Base-by-base conservation (phyloP, 1,140 invertebrate species). In the Mamestra configurata region DNA sequence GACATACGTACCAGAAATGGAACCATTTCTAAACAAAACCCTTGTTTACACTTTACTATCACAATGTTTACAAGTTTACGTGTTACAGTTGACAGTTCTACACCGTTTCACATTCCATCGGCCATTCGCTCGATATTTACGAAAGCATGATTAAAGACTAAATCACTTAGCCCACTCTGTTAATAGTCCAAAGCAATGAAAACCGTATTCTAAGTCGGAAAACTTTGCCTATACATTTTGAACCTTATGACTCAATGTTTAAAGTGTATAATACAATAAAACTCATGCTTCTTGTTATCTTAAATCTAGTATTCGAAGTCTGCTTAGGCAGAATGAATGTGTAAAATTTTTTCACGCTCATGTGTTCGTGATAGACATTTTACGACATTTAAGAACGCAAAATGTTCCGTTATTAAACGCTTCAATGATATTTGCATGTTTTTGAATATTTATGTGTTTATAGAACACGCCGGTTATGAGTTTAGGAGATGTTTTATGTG, bases 121-220 rank as follows among this genome's bases (percentile, higher is more conserved):
- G 15, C 3, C 27, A 57, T 70, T 70, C 11, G 43, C 66, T 49
- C n/a, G 46, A 24, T 76, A 61, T 76, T 76, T 76, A 59, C 55
- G 73, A 76, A 76, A 76, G 73, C 43, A 73, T 73, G 35, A 76
- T 76, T 20, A n/a, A 61, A 64, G 37, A 76, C 71, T 43, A 59
- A 76, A 61, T 76, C 72, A 61, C 40, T 73, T 55, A 73, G 46
- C 27, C 40, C 35, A 75, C 35, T 59, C 37, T 37, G 55, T 59
- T 46, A 43, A 57, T 46, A 64, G n/a, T 61, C 40, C 40, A 76
- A 11, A 46, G 22, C 40, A 75, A 61, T 61, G 37, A 49, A 75
- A 75, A 31, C 57, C 1, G n/a, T 22, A 55, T 22, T 55, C 40
- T 27, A 10, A n/a, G 64, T 22, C 3, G 6, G 22, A 40, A 22